Percentiles rank a stretch among this genome's conserved stretches.
These are phyloP conservation scores for Cactoblastis cactorum DNA, from an alignment of 2,888 invertebrate species.

Conservation along the genomic window DNA sequence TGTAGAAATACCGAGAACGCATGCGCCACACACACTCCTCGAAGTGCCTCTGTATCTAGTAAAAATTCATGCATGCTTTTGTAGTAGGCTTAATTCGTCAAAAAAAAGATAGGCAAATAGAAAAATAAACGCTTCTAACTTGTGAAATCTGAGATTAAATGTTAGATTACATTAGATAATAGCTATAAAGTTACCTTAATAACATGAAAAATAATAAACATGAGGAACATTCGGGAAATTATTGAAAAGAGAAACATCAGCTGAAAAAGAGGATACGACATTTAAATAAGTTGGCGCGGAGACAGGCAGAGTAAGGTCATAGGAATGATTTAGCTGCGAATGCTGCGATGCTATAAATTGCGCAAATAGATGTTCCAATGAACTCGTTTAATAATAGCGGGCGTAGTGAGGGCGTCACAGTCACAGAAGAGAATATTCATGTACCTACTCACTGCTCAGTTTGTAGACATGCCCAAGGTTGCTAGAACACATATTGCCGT, in stretches of 20 bases:
- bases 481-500: conserved; percentile 34
- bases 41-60: conserved; percentile 35
- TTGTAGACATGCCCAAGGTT: conserved; percentile 58
- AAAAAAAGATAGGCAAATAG: conserved; percentile 38
- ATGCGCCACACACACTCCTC: conserved; percentile 66
- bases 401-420: conserved; percentile 70
- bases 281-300: conserved; percentile 27
- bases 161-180: background rate
- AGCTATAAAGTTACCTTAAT: too few species aligned
- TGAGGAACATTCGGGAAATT: too few species aligned
- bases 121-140: conserved; percentile 32
- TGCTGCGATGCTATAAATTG: conserved; percentile 71
- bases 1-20: conserved; percentile 57
- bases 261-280: conserved; percentile 9
- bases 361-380: conserved; percentile 79
- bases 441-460: conserved; percentile 40
- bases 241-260: background rate
- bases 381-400: conserved; percentile 77
- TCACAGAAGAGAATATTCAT: conserved; percentile 53
- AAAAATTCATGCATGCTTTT: conserved; percentile 37
- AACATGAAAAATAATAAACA: too few species aligned
- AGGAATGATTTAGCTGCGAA: conserved; percentile 65
- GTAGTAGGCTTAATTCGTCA: conserved; percentile 32
- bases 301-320: conserved; percentile 64
- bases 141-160: conserved; percentile 1